Conservation (phyloP, 2,113 vertebrate species). For the Copsychus sechellarum region DNA sequence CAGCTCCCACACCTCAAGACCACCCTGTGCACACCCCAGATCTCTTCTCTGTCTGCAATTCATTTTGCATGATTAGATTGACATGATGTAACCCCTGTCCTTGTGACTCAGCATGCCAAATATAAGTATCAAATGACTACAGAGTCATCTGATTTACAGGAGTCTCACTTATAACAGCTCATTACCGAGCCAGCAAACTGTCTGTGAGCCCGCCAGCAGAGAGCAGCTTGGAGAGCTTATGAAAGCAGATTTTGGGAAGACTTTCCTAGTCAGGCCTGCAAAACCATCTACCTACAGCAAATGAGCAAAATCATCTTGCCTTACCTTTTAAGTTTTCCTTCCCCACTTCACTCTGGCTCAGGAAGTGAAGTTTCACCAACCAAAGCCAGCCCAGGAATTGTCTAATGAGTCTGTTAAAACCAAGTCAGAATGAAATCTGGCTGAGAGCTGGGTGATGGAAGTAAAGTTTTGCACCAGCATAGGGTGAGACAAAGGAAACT, state of each 20-base stretch:
- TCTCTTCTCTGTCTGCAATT: not conserved
- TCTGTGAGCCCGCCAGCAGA: not conserved
- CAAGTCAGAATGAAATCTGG: not conserved
- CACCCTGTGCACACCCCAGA: not conserved
- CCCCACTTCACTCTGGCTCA: not conserved
- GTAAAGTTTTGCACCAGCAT: not conserved
- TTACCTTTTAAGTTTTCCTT: not conserved
- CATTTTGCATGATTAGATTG: conserved; percentile 13
- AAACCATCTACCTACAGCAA: not conserved
- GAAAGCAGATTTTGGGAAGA: conserved; percentile 3
- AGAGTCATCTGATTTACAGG: conserved; percentile 71
- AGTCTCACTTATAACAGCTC: conserved; percentile 44
- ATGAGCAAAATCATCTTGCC: not conserved
- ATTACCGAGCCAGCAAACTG: conserved; percentile 10
- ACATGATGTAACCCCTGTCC: conserved; percentile 44
- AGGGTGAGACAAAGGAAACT: not conserved
- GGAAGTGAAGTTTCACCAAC: not conserved
- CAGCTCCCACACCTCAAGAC: not conserved
- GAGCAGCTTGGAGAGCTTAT: not conserved
- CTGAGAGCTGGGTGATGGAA: not conserved
- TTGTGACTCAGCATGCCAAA: conserved; percentile 55
- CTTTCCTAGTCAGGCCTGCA: not conserved
- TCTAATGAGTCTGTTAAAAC: not conserved
- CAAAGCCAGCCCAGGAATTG: not conserved
- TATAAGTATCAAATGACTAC: conserved; percentile 66